Conservation (phyloP, 1,140 invertebrate genomes). For the Pygmarrhopalites habei region DNA sequence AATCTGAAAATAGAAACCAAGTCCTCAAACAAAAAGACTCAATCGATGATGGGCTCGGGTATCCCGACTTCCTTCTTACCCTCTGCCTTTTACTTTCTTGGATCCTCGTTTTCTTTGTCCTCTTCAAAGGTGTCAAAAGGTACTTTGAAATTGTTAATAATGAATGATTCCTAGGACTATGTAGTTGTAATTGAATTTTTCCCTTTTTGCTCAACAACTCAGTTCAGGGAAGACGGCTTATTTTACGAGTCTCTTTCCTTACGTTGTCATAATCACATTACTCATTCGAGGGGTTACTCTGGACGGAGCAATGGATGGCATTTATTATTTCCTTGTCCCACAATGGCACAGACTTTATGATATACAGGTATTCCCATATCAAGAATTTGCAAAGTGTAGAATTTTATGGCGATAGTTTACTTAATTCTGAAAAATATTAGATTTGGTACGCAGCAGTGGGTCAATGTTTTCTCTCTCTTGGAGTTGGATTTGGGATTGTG, state of each 20-base stretch:
- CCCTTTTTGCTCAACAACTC: conserved; percentile 48
- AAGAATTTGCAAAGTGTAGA: background rate
- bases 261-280: conserved; percentile 47
- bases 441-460: conserved; percentile 75
- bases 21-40: conserved; percentile 40
- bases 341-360: conserved; percentile 60
- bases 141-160: too few relatives aligned
- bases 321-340: conserved; percentile 65
- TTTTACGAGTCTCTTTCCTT: conserved; percentile 49
- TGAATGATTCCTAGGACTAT: too few relatives aligned
- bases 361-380: conserved; percentile 40
- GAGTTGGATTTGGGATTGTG: conserved; percentile 49
- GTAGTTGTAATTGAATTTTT: background rate
- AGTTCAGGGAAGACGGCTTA: conserved; percentile 61
- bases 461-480: conserved; percentile 59
- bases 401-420: too few relatives aligned
- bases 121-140: conserved; percentile 68
- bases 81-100: conserved; percentile 67
- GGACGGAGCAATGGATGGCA: conserved; percentile 45
- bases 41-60: conserved; percentile 65
- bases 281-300: conserved; percentile 48
- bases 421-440: conserved; percentile 10
- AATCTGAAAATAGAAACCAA: too few relatives aligned
- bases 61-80: conserved; percentile 64
- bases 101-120: conserved; percentile 64